These are phyloP conservation scores for Heloderma charlesbogerti DNA, from an alignment of 2,113 vertebrate genomes.

Conservation along the genomic window DNA sequence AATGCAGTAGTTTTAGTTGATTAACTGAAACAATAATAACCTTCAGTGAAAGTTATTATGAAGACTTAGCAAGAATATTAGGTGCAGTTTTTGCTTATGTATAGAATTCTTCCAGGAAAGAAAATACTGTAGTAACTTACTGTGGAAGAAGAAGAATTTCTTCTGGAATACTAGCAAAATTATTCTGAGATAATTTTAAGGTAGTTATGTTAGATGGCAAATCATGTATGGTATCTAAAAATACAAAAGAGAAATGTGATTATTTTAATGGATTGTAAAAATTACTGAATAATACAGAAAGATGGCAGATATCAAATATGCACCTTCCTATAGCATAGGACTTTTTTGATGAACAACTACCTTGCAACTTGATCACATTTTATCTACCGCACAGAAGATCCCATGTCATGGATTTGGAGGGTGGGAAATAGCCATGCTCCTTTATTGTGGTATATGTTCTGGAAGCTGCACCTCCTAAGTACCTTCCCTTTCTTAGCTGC, in stretches of 20 bases:
- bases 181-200: conserved; percentile 90
- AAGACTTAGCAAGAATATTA: background rate
- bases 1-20: conserved; percentile 33
- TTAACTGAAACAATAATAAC: background rate
- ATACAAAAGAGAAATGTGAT: conserved; percentile 64
- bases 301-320: background rate
- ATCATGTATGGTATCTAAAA: conserved; percentile 80
- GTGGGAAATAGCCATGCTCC: background rate
- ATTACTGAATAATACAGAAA: background rate
- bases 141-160: conserved; percentile 85
- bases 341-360: background rate
- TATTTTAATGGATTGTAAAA: background rate
- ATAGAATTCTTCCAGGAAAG: conserved; percentile 14
- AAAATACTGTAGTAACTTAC: conserved; percentile 77
- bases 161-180: conserved; percentile 83
- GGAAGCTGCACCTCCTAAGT: background rate
- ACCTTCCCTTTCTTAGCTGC: background rate
- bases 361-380: background rate
- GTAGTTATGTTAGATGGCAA: conserved; percentile 87
- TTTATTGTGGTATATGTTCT: background rate
- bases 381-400: background rate
- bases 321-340: background rate
- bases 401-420: background rate
- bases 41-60: background rate
- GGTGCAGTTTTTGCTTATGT: conserved; percentile 17